Base-by-base conservation (phyloP, 2,113 vertebrate genomes). In the Nothocercus nigrocapillus region DNA sequence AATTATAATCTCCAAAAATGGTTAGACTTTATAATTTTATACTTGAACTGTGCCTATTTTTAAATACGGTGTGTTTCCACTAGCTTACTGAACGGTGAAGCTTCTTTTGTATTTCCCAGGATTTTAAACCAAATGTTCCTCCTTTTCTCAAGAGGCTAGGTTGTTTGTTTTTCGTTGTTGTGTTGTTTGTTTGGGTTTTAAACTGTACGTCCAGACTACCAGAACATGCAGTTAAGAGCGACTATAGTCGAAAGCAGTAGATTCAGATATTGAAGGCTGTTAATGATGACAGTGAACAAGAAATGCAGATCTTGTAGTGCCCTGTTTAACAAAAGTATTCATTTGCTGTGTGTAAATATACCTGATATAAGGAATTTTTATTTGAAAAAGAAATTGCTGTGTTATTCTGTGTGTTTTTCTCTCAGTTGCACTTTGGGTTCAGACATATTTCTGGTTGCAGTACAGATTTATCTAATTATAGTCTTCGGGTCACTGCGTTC, bases 261-360 rank as follows among this genome's bases (percentile, higher is more conserved):
- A 75, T 11, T 85, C 90, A 9, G 21, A 78, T 81, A 58, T 25
- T 34, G 59, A 64, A 91, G 62, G 86, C 82, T 78, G 61, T 30
- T 95, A 63, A 27, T 44, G 89, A 49, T 36, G 84, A 18, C 9
- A 7, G 78, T 44, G 72, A 87, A 85, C 53, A 74, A 83, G 80
- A 93, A 90, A 74, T 8, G 21, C 5, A 16, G 59, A 51, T 69
- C 24, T 54, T n/a, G 42, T 19, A 63, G 86, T 88, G 76, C 84
- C 72, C 38, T 22, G 14, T 69, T 88, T 93, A 64, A 74, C 84
- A 85, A 84, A 95, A 91, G 80, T 86, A 93, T 93, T 96, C 94
- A 77, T 64, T 90, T 82, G 49, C 24, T 80, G 61, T 42, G 78
- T 75, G 51, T 87, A 94, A 95, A 94, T 64, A 94, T 84, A 78